These are phyloP conservation scores for Pampusana beccarii DNA, from an alignment of 2,113 vertebrate genomes.

Conservation along the genomic window DNA sequence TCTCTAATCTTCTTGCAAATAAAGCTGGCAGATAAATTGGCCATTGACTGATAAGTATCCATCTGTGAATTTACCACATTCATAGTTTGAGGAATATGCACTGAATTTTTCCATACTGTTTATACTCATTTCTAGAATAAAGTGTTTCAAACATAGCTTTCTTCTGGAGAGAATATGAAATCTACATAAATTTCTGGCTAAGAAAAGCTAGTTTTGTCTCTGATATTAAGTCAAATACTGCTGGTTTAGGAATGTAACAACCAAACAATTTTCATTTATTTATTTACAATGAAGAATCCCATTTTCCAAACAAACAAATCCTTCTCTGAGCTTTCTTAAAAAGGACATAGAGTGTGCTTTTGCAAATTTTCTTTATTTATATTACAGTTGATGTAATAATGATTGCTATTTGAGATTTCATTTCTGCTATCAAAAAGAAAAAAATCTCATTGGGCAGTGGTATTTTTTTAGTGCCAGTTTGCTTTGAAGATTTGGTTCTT, in stretches of 20 bases:
- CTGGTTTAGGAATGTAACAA: neutral
- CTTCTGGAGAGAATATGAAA: neutral
- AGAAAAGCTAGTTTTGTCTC: neutral
- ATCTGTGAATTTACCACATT: neutral
- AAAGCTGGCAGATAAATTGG: neutral
- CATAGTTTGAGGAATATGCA: neutral
- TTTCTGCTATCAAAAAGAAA: neutral
- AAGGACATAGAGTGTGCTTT: neutral
- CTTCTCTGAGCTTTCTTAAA: neutral
- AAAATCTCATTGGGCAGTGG: neutral
- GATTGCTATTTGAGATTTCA: neutral
- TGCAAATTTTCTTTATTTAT: neutral
- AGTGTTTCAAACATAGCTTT: neutral
- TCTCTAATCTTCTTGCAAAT: neutral
- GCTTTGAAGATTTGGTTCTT: neutral
- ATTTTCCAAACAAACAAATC: neutral
- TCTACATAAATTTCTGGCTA: neutral
- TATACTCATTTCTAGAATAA: neutral
- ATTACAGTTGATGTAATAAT: neutral
- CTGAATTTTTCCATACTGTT: neutral
- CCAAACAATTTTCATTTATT: neutral
- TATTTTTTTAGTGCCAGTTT: neutral
- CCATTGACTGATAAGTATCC: neutral
- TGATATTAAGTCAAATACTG: neutral
- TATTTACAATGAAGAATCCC: neutral